These are phyloP conservation scores for Polymixis lichenea DNA, from an alignment of 2,888 invertebrate genomes.

Conservation along the genomic window DNA sequence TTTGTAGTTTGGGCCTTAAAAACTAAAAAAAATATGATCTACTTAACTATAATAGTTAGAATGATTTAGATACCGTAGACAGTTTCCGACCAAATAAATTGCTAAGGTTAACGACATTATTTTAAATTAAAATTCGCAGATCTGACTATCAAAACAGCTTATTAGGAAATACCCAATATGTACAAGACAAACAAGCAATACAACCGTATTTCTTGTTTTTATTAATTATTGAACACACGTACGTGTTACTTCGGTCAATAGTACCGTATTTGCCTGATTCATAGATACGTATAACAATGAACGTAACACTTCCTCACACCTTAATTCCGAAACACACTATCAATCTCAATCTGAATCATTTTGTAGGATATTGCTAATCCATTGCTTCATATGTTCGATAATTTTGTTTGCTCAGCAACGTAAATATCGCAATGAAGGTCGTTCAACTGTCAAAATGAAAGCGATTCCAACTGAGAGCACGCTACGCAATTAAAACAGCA, in stretches of 20 bases:
- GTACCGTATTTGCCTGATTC: not conserved
- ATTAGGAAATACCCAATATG: conserved; percentile 26
- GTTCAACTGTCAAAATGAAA: too few relatives aligned
- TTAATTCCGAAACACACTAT: too few relatives aligned
- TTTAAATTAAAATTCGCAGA: conserved; percentile 38
- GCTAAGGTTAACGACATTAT: conserved; percentile 32
- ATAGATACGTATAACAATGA: too few relatives aligned
- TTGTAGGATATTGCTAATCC: too few relatives aligned
- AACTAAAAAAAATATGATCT: not conserved
- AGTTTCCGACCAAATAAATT: not conserved
- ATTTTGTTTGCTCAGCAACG: too few relatives aligned
- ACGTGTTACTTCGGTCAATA: not conserved
- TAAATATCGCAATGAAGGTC: too few relatives aligned
- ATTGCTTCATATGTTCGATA: too few relatives aligned
- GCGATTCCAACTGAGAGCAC: too few relatives aligned
- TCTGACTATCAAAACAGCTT: conserved; percentile 47
- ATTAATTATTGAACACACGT: conserved; percentile 2
- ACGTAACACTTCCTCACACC: too few relatives aligned
- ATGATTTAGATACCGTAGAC: not conserved
- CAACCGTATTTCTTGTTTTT: conserved; percentile 45
- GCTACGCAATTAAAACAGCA: too few relatives aligned
- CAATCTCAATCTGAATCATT: too few relatives aligned
- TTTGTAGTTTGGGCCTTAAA: too few relatives aligned
- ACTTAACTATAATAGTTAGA: not conserved
- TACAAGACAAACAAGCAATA: conserved; percentile 22